Evolutionary conservation across 2,888 invertebrate species (phyloP), one percentile per base, ranked within the genome.

Genomic region (Diarsia rubi): DNA sequence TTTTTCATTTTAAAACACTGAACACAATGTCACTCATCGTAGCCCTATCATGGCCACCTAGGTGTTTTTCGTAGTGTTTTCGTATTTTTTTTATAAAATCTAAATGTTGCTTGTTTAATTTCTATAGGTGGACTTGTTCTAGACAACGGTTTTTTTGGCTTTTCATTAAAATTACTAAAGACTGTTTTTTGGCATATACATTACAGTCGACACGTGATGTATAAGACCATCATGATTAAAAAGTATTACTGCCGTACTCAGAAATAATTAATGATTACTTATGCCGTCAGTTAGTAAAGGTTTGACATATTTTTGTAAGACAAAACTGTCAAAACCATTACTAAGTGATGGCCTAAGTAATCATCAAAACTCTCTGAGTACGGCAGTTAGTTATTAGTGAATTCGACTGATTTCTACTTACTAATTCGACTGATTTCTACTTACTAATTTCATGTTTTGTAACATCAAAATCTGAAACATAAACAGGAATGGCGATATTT

Each of bases 11-110:
- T 73, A 73, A 69, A 83, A 72, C 79, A 86, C 78, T 75, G 74
- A 86, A 54, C 69, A 69, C 92, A 90, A 90, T 88, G 81, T 88
- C 93, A 92, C 86, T 73, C 93, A 94, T 94, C 65, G 89, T 93
- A 93, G 92, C 75, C 83, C 86, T 88, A 71, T 88, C 85, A 88
- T 91, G 91, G 89, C 90, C 91, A 92, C 90, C 73, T 92, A 92
- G 91, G 88, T 92, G 92, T 92, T 85, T 67, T 71, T 27, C 42
- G 85, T 86, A 88, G 83, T 78, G 71, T 86, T 69, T 75, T 60
- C 31, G 69, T 74, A 44, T 66, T 78, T 71, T 78, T 71, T 80
- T 87, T 72, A 63, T 76, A 71, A 47, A 73, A 69, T 86, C 70
- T 88, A 66, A 78, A 79, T 89, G 91, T 89, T 88, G 83, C 77